Base-by-base conservation (phyloP, 2,797 vertebrate genomes). In the Xenops minutus region DNA sequence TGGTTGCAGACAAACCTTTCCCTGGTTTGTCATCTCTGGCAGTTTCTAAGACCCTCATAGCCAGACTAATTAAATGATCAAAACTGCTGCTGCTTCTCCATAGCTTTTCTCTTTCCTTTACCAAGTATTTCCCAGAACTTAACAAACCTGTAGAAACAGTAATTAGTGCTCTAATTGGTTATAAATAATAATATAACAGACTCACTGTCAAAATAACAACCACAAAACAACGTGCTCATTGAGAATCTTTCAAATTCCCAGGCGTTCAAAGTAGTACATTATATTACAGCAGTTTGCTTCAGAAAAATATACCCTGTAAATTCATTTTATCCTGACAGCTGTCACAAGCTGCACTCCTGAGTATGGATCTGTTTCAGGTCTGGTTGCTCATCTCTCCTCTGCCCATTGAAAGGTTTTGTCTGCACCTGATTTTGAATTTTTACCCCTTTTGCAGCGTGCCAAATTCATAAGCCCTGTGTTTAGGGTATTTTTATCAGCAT, bases 131-230 rank as follows among this genome's bases (percentile, higher is more conserved):
- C 54, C 36, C 63, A 66, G 92, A 93, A 88, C 30, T 63, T 83
- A 78, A 66, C 56, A 94, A 96, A 82, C 46, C 89, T 83, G 59
- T 92, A 86, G 83, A 82, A 96, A 81, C 78, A 92, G 81, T 20
- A 91, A 96, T 95, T 95, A 96, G 73, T 29, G 61, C 59, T 78
- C 76, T 55, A 82, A 82, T 86, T 80, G 82, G 77, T 91, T 96
- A 75, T 95, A 94, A 95, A 96, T 85, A 96, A 96, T 66, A 93
- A 91, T 88, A 91, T 74, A 91, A 96, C 94, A 97, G 97, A 93
- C 81, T 91, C 94, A 91, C 88, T 97, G 96, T 98, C 96, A 97
- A 96, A 97, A 93, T 95, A 97, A 95, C 94, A 96, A 82, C 94
- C 92, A 96, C 92, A 95, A 97, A 90, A 89, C 93, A 95, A 72